A percentile compares a stretch with the other conserved stretches of the same genome.
phyloP scores from a whole-genome alignment of 2,888 invertebrate genomes.

The Epicampocera succincta region DNA sequence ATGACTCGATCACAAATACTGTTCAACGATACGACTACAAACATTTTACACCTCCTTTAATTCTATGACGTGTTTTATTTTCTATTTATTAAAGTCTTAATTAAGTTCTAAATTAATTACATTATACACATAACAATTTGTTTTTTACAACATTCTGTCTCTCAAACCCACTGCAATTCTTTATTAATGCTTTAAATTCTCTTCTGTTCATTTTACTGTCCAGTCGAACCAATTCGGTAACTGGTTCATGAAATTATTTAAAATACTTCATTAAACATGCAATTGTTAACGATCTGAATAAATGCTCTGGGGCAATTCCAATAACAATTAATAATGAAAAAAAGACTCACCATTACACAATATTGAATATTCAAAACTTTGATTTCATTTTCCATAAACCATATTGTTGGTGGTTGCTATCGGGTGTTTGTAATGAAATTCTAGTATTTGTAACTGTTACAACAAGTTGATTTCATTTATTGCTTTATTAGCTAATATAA shows the following conservation, averaged over 20 bases:
- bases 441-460: background rate
- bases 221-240: background rate
- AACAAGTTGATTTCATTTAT: conserved; percentile 34
- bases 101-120: too few relatives aligned
- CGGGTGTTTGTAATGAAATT: background rate
- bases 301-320: background rate
- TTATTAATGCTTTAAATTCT: too few relatives aligned
- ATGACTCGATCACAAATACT: too few relatives aligned
- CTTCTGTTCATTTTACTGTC: background rate
- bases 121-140: too few relatives aligned
- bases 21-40: too few relatives aligned
- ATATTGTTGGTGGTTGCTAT: background rate
- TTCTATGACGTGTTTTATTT: too few relatives aligned
- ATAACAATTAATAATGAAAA: conserved; percentile 1
- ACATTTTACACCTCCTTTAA: too few relatives aligned
- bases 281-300: conserved; percentile 37
- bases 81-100: too few relatives aligned
- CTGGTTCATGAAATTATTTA: conserved; percentile 34
- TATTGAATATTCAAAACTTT: background rate
- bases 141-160: too few relatives aligned
- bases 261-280: conserved; percentile 61
- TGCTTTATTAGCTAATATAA: conserved; percentile 27
- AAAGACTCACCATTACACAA: background rate
- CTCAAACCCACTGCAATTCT: too few relatives aligned
- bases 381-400: too few relatives aligned